Evolutionary conservation across 1,140 invertebrate species (phyloP), one percentile per base, ranked within the genome.

Genomic region (Drosophila sulfurigaster): DNA sequence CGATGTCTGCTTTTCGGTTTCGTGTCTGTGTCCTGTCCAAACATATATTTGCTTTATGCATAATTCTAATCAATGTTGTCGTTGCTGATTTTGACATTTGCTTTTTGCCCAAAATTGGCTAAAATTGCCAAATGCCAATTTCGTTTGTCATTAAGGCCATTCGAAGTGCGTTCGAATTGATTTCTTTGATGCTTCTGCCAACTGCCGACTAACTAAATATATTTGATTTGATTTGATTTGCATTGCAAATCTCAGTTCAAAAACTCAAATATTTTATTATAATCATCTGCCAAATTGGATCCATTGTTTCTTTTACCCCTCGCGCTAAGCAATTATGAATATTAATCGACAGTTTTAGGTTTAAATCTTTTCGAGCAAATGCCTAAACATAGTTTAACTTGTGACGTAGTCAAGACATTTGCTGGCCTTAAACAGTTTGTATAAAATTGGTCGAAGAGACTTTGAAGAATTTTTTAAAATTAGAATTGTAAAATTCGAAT

Each of bases 31-130:
- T 59, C 20, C 35, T 70, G 46, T 62, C 38, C 15, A 43, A 35
- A 25, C 25, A 43, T 25, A 43, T 25, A 35, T 48, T 28, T 6
- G 70, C 59, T 71, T 60, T 73, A 28, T 74, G 49, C 56, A 58
- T 70, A 81, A 78, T 71, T 78, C 65, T 72, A 70, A 68, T 52
- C 35, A 69, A 67, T 65, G 45, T 52, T 65, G 58, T 52, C 48
- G 15, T 43, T 43, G 41, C 66, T 81, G 82, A 66, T 51, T 75
- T 72, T 78, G 63, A 86, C 69, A 86, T 65, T 57, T 54, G 63
- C 51, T 56, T 57, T 60, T 43, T 45, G 15, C 10, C 16, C 32
- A 5, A 59, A 77, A 83, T 66, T 65, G 76, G 65, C 51, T 60
- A 48, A 70, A 75, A 65, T 56, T 64, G 59, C 49, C 49, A 46